These are phyloP conservation scores for Coelinius sp. DNA, from an alignment of 2,888 invertebrate species.

Conservation along the genomic window DNA sequence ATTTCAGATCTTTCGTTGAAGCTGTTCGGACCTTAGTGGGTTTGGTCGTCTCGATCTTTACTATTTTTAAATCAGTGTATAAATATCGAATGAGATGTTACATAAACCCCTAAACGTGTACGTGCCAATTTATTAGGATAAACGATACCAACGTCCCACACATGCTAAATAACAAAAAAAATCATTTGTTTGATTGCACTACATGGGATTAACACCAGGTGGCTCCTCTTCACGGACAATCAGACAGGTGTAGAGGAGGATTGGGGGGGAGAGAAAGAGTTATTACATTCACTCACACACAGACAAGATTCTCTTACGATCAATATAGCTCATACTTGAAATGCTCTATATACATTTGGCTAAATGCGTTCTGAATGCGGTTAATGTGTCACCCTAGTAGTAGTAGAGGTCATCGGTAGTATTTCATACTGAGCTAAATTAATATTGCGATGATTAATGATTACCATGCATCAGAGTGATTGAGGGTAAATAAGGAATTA, in stretches of 20 bases:
- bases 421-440: background rate
- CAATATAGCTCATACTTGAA: constrained; percentile 8
- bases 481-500: background rate
- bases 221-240: background rate
- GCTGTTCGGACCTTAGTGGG: constrained; percentile 44
- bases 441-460: background rate
- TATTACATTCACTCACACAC: constrained; percentile 19
- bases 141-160: constrained; percentile 28
- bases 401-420: constrained; percentile 20
- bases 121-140: constrained; percentile 42
- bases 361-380: constrained; percentile 30
- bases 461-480: background rate
- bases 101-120: constrained; percentile 55
- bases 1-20: background rate
- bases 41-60: constrained; percentile 44
- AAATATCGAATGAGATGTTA: constrained; percentile 61
- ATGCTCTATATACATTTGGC: constrained; percentile 8
- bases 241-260: background rate
- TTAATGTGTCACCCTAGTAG: constrained; percentile 30
- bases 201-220: constrained; percentile 17
- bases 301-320: background rate
- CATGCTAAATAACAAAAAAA: background rate
- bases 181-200: constrained; percentile 23
- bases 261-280: background rate
- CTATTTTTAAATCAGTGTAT: constrained; percentile 63